Base-by-base conservation (phyloP, 2,797 vertebrate genomes). In the Huso huso region DNA sequence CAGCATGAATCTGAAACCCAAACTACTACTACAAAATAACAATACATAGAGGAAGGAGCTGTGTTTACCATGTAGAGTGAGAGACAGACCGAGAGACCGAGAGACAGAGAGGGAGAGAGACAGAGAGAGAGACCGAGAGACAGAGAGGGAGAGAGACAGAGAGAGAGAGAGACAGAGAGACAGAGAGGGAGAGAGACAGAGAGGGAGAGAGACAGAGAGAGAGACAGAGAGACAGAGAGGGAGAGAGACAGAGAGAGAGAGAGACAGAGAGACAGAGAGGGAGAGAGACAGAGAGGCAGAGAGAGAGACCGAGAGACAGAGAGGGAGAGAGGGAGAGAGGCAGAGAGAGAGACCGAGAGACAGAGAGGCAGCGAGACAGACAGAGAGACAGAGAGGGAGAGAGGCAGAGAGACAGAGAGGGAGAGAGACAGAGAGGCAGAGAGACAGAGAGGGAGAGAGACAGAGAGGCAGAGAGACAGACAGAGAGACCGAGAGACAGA, bases 301-400 rank as follows among this genome's bases (percentile, higher is more conserved):
- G n/a, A n/a, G n/a, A n/a, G n/a, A 37, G 61, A 62, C 71, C 71
- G 23, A 12, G 11, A 6, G 15, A 12, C n/a, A 55, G n/a, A 67
- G 51, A 15, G 7, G 6, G 15, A 67, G n/a, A n/a, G n/a, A n/a
- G n/a, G n/a, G n/a, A n/a, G n/a, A n/a, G n/a, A 55, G 70, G 66
- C 67, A 61, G 65, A 64, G 63, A 53, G 52, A 67, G 73, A 52
- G 62, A 37, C 62, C 23, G 18, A 59, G 74, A 78, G 69, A 70
- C 70, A 71, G 68, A 67, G 51, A 62, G 64, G 63, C 23, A 37
- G 23, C 1, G 2, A 37, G 23, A 37, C 23, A 37, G 23, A 37
- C 23, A 37, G 2, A 37, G 2, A 37, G 23, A 4, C 23, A 37
- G 23, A 37, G 65, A 59, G 65, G 57, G 62, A 62, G 52, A 64